Percentiles rank a stretch among this genome's conserved stretches.
Conservation (phyloP, 2,113 vertebrate species). For the zebrafish (Danio rerio) region DNA sequence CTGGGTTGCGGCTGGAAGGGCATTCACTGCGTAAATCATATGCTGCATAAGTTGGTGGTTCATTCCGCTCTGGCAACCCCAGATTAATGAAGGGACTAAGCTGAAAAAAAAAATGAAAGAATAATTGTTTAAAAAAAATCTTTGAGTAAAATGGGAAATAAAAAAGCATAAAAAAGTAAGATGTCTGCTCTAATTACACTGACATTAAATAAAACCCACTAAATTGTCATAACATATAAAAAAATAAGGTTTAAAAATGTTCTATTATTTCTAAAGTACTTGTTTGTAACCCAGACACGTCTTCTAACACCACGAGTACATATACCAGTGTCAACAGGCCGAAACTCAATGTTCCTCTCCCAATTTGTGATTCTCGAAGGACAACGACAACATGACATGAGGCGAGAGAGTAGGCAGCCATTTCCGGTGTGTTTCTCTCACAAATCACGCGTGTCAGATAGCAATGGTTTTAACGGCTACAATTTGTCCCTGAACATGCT, state of each 20-base stretch:
- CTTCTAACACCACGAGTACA: background rate
- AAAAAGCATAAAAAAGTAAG: too few species aligned
- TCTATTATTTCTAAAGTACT: too few species aligned
- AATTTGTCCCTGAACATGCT: constrained; percentile 39
- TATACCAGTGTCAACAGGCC: background rate
- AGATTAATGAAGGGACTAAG: too few species aligned
- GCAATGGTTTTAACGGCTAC: constrained; percentile 15
- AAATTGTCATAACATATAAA: background rate
- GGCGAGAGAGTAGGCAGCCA: background rate
- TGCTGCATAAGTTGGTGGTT: too few species aligned
- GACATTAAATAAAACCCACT: background rate
- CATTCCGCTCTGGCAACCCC: too few species aligned
- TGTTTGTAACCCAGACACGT: background rate
- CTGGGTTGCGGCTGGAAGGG: too few species aligned
- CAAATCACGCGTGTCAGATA: constrained; percentile 31
- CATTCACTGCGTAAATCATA: too few species aligned
- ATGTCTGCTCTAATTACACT: background rate
- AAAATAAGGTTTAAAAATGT: background rate
- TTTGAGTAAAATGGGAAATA: background rate
- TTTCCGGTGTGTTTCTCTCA: constrained; percentile 15
- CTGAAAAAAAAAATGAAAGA: too few species aligned
- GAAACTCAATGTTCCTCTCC: background rate
- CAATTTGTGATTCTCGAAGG: constrained; percentile 21
- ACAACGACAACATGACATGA: background rate
- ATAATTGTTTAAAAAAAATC: background rate